Base-by-base conservation (phyloP, 2,888 invertebrate genomes). In the Sclerodermus sp. region DNA sequence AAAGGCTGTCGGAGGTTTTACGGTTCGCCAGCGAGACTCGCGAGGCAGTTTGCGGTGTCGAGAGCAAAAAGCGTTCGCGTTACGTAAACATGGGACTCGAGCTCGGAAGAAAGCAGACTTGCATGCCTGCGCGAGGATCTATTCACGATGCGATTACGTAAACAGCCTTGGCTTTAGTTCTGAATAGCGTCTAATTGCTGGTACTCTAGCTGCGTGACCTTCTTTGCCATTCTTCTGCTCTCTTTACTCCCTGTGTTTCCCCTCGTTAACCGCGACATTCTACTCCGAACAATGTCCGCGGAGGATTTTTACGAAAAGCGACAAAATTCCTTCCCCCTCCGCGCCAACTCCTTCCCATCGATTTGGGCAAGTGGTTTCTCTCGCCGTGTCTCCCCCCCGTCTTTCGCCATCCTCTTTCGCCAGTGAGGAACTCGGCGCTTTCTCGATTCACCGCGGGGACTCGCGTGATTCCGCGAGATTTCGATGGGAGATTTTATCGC, bases 181-280 rank as follows among this genome's bases (percentile, higher is more conserved):
- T 58, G 52, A 57, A 57, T 52, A 42, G 49, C 15, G 15, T 31
- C 52, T 58, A 54, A 57, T 54, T 54, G 47, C 47, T 30, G 40
- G 34, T 49, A 43, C 51, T 52, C 54, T 49, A 39, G 14, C 45
- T 13, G 40, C 16, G 36, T 42, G 46, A 50, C 42, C 51, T 18
- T 31, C 42, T 42, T 23, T 8, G 23, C 38, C 32, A 47, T 53
- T 46, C 42, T 49, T 46, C 42, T 47, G 38, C 30, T 47, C 52
- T 42, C 49, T 52, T 47, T 37, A 32, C 42, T 49, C 45, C 51
- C 47, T 48, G 48, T 47, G 42, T 30, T 31, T 14, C 37, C 45
- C 15, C 42, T 29, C 31, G 45, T 23, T 39, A 40, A 46, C 47
- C 44, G 39, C 49, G 39, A 46, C 41, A 46, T 41, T 36, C 36